Evolutionary conservation across 2,113 vertebrate species (phyloP), one percentile per base, ranked within the genome.

Genomic region (Triplophysa rosa): DNA sequence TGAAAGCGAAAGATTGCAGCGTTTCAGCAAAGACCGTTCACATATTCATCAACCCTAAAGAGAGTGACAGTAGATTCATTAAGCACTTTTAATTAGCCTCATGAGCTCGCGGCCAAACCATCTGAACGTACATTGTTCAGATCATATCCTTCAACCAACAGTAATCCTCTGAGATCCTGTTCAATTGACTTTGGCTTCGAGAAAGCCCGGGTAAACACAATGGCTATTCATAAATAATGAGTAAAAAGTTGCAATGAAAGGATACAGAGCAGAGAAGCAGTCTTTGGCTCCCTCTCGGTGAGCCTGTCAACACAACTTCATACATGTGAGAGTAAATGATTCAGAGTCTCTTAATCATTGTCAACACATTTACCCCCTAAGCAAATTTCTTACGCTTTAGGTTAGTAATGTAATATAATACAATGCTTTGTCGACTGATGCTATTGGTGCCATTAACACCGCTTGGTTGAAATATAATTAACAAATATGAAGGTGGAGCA

Each of bases 31-130:
- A 52, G 29, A 65, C 40, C 33, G 24, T 37, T 73, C 70, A 59
- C 47, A 54, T 40, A 71, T 72, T 56, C 59, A 79, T 72, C 69
- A 68, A 6, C 12, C 13, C 59, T 64, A 71, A 26, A 83, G 74
- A 72, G 66, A 47, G 26, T 33, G 79, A 74, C 21, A 4, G 69
- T n/a, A 76, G 64, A 87, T 88, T 84, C 67, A 87, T 87, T 78
- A 88, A 84, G 42, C 80, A 13, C 62, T 54, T 87, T 84, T 71
- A 84, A 89, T 86, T 83, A 86, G 78, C 64, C 52, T 67, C 24
- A 79, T 63, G 74, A 77, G 19, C 47, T 80, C 61, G 33, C 52
- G 52, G 29, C 29, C 33, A 73, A 73, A 73, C 37, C 2, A 61
- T 61, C 42, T 61, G 14, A 61, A 80, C 24, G 21, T 66, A 61